A percentile compares a stretch with the other conserved stretches of the same genome.
Evolutionary conservation across 2,113 vertebrate species (phyloP).

Genomic region (Colius striatus): DNA sequence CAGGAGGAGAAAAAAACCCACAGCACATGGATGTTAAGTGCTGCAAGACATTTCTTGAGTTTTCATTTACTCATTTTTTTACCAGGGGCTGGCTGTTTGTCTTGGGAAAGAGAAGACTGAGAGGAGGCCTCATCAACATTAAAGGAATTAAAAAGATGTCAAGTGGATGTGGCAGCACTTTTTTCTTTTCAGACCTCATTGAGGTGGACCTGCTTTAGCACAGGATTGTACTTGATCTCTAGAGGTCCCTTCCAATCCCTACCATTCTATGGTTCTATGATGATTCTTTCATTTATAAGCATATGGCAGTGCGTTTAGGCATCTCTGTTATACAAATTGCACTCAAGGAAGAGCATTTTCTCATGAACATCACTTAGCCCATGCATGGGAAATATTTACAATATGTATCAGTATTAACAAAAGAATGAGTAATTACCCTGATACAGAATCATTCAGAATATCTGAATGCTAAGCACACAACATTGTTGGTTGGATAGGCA

Average conservation of each 20-base stretch:
- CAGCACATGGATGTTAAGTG: not conserved
- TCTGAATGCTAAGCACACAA: not conserved
- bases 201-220: no score
- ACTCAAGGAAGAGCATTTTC: not conserved
- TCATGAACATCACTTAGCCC: not conserved
- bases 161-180: no score
- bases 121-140: no score
- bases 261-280: no score
- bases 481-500: not conserved
- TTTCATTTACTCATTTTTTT: not conserved
- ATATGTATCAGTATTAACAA: not conserved
- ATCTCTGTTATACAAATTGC: not conserved
- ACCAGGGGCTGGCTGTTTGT: no score
- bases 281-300: no score
- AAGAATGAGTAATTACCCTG: not conserved
- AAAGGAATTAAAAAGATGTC: no score
- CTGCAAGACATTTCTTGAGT: not conserved
- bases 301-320: not conserved
- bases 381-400: not conserved
- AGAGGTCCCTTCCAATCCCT: no score
- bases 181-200: no score
- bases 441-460: not conserved
- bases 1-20: not conserved
- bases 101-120: no score
- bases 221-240: no score